Evolutionary conservation across 2,888 invertebrate species (phyloP), one percentile per base, ranked within the genome.

Genomic region (Euzetes globulus): DNA sequence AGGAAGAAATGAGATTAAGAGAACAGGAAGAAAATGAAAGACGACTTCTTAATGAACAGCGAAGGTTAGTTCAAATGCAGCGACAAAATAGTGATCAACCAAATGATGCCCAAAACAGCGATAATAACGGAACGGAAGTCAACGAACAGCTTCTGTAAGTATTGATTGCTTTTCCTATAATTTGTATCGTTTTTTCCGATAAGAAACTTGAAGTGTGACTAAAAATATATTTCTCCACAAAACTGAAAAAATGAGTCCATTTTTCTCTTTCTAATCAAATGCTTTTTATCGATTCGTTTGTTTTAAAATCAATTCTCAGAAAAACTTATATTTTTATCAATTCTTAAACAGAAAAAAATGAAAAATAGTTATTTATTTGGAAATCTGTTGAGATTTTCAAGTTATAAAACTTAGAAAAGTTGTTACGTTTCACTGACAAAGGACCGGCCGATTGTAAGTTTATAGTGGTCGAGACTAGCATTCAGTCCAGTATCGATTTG

Each of bases 11-110:
- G 68, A 33, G 65, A 47, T n/a, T 27, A 6, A 37, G 52, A 11
- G 79, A 79, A 75, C 78, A 79, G 72, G 79, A 78, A 75, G 79
- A 78, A 41, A 76, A 77, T 29, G 77, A 78, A 71, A 73, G 91
- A 19, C 91, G 91, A 80, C 87, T 86, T 78, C 81, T 89, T 72
- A 90, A 90, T 79, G 90, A 89, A 78, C 90, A 91, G 81, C 86
- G 87, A 72, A 85, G 86, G 79, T 86, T 86, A 77, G 27, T 60
- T 75, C 41, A 65, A 72, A 47, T 73, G 71, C 41, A 47, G 29
- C 13, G 60, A 75, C 63, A 70, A 45, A 75, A 76, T 27, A 47
- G 60, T 27, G 72, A 50, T 19, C 52, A 45, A 45, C 72, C 85
- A 87, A 76, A 87, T 88, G 27, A 86, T 88, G 79, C 83, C 84